A percentile compares a stretch with the other conserved stretches of the same genome.
Evolutionary conservation across 2,113 vertebrate genomes (phyloP).

Genomic region (Coryphaenoides rupestris): DNA sequence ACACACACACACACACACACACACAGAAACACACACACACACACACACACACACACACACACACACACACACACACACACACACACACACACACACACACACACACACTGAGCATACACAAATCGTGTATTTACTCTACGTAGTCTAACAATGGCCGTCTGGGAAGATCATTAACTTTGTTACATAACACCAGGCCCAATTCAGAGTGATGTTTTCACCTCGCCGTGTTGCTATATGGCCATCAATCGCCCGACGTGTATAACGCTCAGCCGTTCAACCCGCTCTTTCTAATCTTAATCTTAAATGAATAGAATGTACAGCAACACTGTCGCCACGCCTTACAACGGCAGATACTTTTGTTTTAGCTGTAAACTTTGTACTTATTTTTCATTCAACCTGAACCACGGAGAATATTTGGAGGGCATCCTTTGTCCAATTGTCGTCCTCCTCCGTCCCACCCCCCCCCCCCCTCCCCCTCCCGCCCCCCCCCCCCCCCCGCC

Average conservation of each 20-base stretch:
- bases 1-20: no score
- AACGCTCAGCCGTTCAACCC: conserved; percentile 36
- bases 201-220: conserved; percentile 28
- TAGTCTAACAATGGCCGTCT: conserved; percentile 22
- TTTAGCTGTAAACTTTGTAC: no score
- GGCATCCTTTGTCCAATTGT: no score
- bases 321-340: no score
- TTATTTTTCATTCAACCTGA: not conserved
- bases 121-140: conserved; percentile 24
- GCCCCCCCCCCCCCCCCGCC: no score
- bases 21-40: no score
- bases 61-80: no score
- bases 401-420: conserved; percentile 17
- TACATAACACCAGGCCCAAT: conserved; percentile 48
- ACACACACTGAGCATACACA: not conserved
- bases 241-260: conserved; percentile 29
- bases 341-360: no score
- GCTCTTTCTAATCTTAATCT: conserved; percentile 14
- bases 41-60: not conserved
- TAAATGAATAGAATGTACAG: conserved; percentile 11
- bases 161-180: conserved; percentile 64
- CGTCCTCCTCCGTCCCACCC: no score
- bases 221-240: conserved; percentile 35
- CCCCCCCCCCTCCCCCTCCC: no score
- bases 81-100: no score